Percentiles rank a stretch among this genome's conserved stretches.
These are phyloP conservation scores for Trematocara marginatum DNA, from an alignment of 2,113 vertebrate genomes.

Conservation along the genomic window DNA sequence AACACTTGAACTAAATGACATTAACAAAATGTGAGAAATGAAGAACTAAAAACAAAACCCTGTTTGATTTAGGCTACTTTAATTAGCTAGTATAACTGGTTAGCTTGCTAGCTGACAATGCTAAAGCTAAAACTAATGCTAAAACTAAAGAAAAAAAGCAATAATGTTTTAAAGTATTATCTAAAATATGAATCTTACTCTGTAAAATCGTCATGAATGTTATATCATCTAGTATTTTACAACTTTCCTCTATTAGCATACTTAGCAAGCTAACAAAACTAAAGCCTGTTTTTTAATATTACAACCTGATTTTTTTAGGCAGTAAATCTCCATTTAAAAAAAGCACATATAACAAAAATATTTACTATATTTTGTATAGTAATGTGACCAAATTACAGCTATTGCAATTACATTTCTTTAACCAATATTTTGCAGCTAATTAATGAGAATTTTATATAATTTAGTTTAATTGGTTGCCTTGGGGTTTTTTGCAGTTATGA, in stretches of 20 bases:
- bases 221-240: neutral
- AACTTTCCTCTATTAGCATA: accelerated
- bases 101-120: neutral
- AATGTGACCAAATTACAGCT: neutral
- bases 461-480: neutral
- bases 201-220: accelerated
- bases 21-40: neutral
- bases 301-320: neutral
- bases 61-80: neutral
- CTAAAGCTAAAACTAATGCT: neutral
- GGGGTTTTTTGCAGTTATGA: neutral
- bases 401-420: accelerated
- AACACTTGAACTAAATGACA: neutral
- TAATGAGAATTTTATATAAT: neutral
- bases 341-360: neutral
- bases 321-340: accelerated
- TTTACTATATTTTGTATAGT: neutral
- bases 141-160: neutral
- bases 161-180: neutral
- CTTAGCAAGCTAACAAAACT: neutral
- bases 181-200: neutral
- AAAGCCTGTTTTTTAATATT: neutral
- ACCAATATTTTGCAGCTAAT: neutral
- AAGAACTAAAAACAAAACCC: neutral
- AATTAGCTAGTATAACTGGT: neutral